Conservation (phyloP, 2,113 vertebrate genomes). For the Jaculus jaculus region DNA sequence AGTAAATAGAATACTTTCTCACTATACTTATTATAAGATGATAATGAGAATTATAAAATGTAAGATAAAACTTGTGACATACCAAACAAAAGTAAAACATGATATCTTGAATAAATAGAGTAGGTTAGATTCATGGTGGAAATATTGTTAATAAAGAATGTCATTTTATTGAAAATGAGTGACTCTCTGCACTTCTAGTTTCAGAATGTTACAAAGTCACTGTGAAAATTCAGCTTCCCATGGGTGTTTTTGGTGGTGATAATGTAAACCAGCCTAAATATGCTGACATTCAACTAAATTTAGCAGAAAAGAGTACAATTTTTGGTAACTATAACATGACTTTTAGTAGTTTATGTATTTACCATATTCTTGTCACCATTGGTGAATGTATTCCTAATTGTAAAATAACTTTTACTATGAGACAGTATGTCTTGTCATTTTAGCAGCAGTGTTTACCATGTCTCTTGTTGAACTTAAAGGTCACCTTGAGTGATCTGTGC, state of each 20-base stretch:
- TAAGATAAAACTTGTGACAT: background rate
- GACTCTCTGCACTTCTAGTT: background rate
- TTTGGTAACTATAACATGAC: background rate
- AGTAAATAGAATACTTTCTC: background rate
- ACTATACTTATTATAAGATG: background rate
- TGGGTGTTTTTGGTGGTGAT: background rate
- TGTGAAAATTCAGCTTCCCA: background rate
- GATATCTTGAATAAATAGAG: background rate
- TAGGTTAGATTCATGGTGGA: background rate
- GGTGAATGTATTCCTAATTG: background rate
- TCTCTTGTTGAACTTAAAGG: background rate
- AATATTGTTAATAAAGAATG: background rate
- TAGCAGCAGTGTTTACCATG: no score
- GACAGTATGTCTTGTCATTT: background rate
- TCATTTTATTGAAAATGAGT: background rate
- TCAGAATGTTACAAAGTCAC: conserved; percentile 69
- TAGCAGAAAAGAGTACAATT: background rate
- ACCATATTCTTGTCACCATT: background rate
- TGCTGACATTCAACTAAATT: background rate
- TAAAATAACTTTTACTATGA: background rate
- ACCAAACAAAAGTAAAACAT: background rate
- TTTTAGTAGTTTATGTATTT: background rate
- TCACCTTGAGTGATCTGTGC: no score
- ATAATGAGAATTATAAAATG: background rate
- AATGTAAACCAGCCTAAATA: background rate